A percentile compares a stretch with the other conserved stretches of the same genome.
phyloP scores from a whole-genome alignment of 2,797 vertebrate species.

The Loriculus beryllinus region DNA sequence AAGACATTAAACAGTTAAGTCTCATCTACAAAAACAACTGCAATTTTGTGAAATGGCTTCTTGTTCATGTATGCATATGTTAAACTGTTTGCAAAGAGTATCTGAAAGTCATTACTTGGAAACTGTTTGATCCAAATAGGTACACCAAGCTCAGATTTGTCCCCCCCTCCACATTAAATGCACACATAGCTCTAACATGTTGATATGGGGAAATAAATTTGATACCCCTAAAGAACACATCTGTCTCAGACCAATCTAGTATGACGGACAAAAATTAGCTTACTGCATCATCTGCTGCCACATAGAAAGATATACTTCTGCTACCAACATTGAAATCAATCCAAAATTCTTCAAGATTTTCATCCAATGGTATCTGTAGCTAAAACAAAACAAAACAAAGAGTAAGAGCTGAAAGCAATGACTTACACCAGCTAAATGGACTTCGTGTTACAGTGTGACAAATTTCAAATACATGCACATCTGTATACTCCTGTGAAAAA shows the following conservation, averaged over 20 bases:
- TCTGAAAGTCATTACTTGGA: neutral
- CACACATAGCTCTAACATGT: neutral
- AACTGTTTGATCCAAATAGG: neutral
- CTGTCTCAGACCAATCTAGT: neutral
- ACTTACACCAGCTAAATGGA: neutral
- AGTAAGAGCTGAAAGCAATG: neutral
- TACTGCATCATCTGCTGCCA: slow-evolving; percentile 81
- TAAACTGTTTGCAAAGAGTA: neutral
- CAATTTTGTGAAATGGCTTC: neutral
- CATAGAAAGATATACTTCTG: slow-evolving; percentile 91
- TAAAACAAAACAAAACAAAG: slow-evolving; percentile 40
- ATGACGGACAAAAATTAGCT: neutral
- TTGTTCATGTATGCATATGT: fast-evolving
- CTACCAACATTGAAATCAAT: slow-evolving; percentile 94
- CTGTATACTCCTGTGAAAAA: neutral
- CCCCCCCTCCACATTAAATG: neutral
- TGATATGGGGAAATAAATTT: neutral
- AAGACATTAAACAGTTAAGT: neutral
- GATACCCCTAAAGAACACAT: neutral
- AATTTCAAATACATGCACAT: neutral
- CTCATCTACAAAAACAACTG: neutral
- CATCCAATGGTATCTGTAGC: slow-evolving; percentile 91
- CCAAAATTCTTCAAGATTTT: slow-evolving; percentile 95
- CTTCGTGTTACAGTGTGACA: neutral
- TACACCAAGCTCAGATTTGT: neutral